These are phyloP conservation scores for Cryptus armator DNA, from an alignment of 2,888 invertebrate species.

Conservation along the genomic window DNA sequence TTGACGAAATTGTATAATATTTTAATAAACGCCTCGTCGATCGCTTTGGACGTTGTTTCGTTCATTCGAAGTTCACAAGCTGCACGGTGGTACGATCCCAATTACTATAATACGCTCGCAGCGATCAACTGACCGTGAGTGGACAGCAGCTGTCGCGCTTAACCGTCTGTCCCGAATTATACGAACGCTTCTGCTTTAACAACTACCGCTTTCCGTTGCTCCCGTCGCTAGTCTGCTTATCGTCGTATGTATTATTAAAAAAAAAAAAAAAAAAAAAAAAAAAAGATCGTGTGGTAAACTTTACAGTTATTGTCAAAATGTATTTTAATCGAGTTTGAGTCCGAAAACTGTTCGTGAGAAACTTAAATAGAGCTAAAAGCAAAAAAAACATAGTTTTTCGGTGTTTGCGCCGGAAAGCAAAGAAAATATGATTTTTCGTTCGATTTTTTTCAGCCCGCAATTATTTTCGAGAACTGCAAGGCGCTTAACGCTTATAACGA, in stretches of 20 bases:
- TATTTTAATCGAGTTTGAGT: no score
- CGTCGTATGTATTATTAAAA: background rate
- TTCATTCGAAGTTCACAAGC: background rate
- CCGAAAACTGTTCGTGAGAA: no score
- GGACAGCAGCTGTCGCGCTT: slow-evolving; percentile 60
- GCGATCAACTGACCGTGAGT: slow-evolving; percentile 55
- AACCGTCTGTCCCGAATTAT: slow-evolving; percentile 52
- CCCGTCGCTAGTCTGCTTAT: background rate
- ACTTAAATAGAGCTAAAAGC: no score
- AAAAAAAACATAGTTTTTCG: no score
- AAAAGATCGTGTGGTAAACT: no score
- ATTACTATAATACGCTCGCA: slow-evolving; percentile 57
- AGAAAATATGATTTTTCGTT: no score
- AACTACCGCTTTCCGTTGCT: background rate
- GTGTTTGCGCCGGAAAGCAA: no score
- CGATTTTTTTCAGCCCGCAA: no score
- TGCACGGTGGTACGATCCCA: slow-evolving; percentile 10
- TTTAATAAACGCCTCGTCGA: slow-evolving; percentile 8
- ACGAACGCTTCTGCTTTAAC: slow-evolving; percentile 19
- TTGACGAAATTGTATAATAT: background rate
- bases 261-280: background rate
- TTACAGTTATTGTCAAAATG: no score
- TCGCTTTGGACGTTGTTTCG: background rate
- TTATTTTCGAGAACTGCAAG: no score
- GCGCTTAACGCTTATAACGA: background rate